These are phyloP conservation scores for Harpalus rubripes DNA, from an alignment of 2,888 invertebrate genomes.

Conservation along the genomic window DNA sequence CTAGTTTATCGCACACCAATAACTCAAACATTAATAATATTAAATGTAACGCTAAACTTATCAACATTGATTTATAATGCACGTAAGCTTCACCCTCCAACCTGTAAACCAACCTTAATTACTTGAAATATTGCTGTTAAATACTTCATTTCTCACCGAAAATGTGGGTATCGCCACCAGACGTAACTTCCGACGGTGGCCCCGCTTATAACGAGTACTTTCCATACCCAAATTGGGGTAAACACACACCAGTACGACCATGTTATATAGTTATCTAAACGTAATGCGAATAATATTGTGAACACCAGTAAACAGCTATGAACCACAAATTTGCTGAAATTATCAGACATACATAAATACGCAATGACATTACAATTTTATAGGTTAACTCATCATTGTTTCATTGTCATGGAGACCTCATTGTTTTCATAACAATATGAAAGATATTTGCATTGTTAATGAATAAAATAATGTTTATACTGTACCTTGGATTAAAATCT, in stretches of 20 bases:
- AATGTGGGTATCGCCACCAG: constrained; percentile 98
- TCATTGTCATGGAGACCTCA: background rate
- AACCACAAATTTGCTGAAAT: constrained; percentile 96
- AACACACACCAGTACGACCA: constrained; percentile 99
- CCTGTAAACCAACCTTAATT: constrained; percentile 79
- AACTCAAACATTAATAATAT: constrained; percentile 98
- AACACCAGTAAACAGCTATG: constrained; percentile 95
- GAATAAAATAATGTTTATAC: constrained; percentile 19
- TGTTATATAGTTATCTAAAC: constrained; percentile 91
- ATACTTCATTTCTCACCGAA: constrained; percentile 81
- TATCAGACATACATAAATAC: constrained; percentile 53
- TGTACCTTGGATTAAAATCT: constrained; percentile 94
- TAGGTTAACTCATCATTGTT: constrained; percentile 29
- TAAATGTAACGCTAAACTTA: constrained; percentile 95
- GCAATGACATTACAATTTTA: constrained; percentile 55
- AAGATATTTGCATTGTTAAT: background rate
- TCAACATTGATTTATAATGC: constrained; percentile 99
- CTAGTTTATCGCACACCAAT: constrained; percentile 96
- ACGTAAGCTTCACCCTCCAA: constrained; percentile 97
- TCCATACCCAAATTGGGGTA: constrained; percentile 98
- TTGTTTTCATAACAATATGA: constrained; percentile 2
- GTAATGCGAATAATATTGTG: constrained; percentile 92
- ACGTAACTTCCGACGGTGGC: constrained; percentile 95
- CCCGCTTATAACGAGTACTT: constrained; percentile 92
- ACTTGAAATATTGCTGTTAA: constrained; percentile 34